Conservation (phyloP, 2,113 vertebrate species). For the Pseudorectes ferrugineus region DNA sequence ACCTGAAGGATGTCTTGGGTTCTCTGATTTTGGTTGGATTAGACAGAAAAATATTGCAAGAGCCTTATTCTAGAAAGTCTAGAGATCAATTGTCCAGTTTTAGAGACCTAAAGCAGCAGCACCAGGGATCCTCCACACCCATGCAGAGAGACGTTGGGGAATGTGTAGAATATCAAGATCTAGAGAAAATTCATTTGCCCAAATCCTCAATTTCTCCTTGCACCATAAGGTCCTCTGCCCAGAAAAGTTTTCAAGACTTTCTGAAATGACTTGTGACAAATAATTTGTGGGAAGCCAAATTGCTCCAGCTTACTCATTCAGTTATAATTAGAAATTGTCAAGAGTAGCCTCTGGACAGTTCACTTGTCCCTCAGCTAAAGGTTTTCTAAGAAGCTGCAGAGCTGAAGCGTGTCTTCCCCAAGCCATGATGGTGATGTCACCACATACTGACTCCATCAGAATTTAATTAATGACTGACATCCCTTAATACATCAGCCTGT, state of each 20-base stretch:
- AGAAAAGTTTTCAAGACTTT: background rate
- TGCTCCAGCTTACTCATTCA: background rate
- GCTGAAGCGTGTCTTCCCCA: fast-evolving
- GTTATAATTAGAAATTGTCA: background rate
- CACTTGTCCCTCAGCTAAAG: background rate
- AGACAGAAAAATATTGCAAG: background rate
- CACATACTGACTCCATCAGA: background rate
- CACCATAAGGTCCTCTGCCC: fast-evolving
- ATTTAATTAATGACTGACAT: background rate
- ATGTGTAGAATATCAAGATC: background rate
- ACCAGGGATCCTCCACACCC: background rate
- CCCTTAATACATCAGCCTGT: background rate
- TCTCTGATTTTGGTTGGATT: background rate
- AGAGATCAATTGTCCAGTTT: background rate
- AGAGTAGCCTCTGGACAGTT: background rate
- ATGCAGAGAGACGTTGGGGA: background rate
- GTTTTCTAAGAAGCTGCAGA: background rate
- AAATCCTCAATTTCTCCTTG: background rate
- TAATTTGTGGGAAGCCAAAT: background rate
- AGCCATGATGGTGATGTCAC: background rate
- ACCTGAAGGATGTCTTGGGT: background rate
- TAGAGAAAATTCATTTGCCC: background rate
- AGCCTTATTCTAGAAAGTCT: background rate
- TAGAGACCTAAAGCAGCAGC: background rate
- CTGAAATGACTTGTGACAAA: background rate